A percentile compares a stretch with the other conserved stretches of the same genome.
These are phyloP conservation scores for Congeria kusceri DNA, from an alignment of 2,888 invertebrate species.

Conservation along the genomic window DNA sequence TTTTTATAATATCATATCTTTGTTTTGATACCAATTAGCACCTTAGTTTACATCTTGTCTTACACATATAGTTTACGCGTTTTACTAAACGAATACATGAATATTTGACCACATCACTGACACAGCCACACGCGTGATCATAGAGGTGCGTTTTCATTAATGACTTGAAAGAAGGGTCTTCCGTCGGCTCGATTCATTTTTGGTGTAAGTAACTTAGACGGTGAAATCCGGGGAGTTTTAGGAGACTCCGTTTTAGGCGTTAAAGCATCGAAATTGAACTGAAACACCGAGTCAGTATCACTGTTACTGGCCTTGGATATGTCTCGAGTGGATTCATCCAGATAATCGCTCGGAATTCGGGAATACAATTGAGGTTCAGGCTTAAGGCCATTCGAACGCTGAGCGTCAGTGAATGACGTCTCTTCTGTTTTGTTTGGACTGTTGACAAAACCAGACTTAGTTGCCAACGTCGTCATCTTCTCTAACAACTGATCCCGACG, in stretches of 20 bases:
- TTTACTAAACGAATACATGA: no score
- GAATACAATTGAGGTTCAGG: constrained; percentile 41
- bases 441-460: constrained; percentile 41
- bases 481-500: constrained; percentile 78
- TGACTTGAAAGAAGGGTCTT: constrained; percentile 64
- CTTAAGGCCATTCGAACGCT: constrained; percentile 12
- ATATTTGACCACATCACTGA: no score
- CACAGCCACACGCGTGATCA: constrained; percentile 6
- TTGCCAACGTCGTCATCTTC: constrained; percentile 70
- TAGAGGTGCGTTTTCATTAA: constrained; percentile 67
- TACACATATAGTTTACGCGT: no score
- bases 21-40: no score
- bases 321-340: constrained; percentile 46
- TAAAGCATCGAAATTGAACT: constrained; percentile 41
- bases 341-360: constrained; percentile 57
- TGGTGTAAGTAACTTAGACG: constrained; percentile 52
- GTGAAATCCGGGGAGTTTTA: constrained; percentile 44
- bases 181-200: constrained; percentile 40
- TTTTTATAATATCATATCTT: no score
- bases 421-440: constrained; percentile 28
- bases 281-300: constrained; percentile 75
- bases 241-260: constrained; percentile 52
- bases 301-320: constrained; percentile 60
- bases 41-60: no score
- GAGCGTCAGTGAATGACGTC: constrained; percentile 35